These are phyloP conservation scores for Catharus ustulatus DNA, from an alignment of 2,797 vertebrate species.

Conservation along the genomic window DNA sequence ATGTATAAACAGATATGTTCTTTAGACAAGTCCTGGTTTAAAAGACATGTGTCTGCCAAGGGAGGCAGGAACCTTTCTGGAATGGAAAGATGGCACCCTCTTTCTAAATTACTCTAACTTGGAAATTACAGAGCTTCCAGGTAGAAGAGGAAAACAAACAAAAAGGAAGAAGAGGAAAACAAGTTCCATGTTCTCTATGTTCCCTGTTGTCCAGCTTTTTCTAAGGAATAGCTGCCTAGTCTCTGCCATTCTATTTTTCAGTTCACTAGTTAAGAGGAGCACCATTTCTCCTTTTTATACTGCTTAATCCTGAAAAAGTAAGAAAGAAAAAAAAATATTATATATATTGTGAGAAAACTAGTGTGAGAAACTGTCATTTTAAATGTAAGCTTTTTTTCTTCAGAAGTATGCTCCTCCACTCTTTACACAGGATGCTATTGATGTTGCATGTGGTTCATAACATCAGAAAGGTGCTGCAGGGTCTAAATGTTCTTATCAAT, in stretches of 20 bases:
- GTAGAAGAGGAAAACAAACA: no score
- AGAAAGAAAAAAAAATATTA: neutral
- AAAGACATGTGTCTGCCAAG: neutral
- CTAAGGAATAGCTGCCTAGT: neutral
- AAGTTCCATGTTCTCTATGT: no score
- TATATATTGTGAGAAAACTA: neutral
- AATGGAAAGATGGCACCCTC: neutral
- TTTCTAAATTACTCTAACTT: neutral
- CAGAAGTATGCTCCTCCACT: neutral
- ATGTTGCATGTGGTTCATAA: neutral
- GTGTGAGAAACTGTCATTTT: neutral
- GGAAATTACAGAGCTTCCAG: fast-evolving
- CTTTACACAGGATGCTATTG: neutral
- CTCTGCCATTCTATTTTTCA: slow-evolving; percentile 29
- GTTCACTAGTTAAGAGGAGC: slow-evolving; percentile 29
- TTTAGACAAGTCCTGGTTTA: neutral
- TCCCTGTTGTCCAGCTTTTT: neutral
- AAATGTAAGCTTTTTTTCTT: slow-evolving; percentile 30
- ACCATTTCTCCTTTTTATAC: slow-evolving; percentile 32
- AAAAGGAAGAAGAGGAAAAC: no score
- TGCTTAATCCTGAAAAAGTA: slow-evolving; percentile 10
- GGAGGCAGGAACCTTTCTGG: neutral
- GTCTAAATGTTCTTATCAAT: slow-evolving; percentile 50
- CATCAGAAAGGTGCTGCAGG: neutral
- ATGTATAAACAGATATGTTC: no score